These are phyloP conservation scores for Brachyopa scutellaris DNA, from an alignment of 2,888 invertebrate genomes.

Conservation along the genomic window DNA sequence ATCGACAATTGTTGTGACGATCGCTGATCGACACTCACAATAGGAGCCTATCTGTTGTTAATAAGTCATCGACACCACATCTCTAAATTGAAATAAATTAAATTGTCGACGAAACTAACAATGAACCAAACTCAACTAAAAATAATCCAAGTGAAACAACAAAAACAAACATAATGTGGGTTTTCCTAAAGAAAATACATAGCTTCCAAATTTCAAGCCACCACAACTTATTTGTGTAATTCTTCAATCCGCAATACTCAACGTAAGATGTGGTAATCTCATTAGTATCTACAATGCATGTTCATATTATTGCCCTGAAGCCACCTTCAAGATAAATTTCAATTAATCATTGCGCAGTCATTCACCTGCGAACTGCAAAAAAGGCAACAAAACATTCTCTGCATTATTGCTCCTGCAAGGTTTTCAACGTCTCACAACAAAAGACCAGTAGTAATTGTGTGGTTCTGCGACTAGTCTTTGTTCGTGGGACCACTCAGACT, in stretches of 20 bases:
- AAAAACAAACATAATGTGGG: no score
- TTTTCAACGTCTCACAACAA: slow-evolving; percentile 1
- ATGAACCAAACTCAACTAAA: no score
- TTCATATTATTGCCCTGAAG: slow-evolving; percentile 6
- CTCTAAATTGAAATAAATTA: no score
- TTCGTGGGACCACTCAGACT: slow-evolving; percentile 11
- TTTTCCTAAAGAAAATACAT: no score
- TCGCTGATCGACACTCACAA: no score
- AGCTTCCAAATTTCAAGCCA: not conserved
- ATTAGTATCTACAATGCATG: not conserved
- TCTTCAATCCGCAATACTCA: slow-evolving; percentile 23
- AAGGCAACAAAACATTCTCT: slow-evolving; percentile 5
- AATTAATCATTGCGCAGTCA: slow-evolving; percentile 59
- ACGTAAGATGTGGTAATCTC: slow-evolving; percentile 43
- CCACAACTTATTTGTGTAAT: slow-evolving; percentile 9
- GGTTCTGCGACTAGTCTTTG: slow-evolving; percentile 35
- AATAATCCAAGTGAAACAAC: no score
- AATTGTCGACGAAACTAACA: no score
- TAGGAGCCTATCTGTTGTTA: no score
- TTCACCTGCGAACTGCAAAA: slow-evolving; percentile 50
- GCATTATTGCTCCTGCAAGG: slow-evolving; percentile 37
- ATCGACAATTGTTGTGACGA: no score
- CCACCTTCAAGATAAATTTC: slow-evolving; percentile 57
- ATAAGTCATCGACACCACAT: no score
- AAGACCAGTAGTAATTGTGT: slow-evolving; percentile 48